Evolutionary conservation across 2,797 vertebrate genomes (phyloP).

Genomic region (Lagocephalus sceleratus): DNA sequence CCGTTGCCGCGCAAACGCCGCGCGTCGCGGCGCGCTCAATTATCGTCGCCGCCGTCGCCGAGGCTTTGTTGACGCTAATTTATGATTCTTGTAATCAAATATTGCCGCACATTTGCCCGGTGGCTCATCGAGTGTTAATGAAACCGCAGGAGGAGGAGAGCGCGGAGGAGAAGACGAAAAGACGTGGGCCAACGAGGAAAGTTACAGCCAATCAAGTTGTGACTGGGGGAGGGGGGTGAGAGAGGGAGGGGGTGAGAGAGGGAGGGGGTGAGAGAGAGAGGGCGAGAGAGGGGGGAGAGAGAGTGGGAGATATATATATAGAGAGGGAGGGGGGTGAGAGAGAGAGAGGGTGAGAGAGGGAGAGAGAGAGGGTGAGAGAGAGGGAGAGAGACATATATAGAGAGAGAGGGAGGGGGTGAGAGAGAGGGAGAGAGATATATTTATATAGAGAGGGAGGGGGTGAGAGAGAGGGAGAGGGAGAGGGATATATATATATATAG

Average conservation of each 20-base stretch:
- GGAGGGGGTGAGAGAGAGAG: slow-evolving; percentile 15
- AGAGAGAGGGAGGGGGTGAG: slow-evolving; percentile 17
- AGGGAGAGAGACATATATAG: too few species aligned
- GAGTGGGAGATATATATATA: too few species aligned
- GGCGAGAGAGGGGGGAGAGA: not conserved
- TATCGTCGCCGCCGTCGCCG: slow-evolving; percentile 64
- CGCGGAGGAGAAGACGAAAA: slow-evolving; percentile 35
- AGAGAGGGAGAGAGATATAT: slow-evolving; percentile 32
- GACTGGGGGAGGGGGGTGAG: slow-evolving; percentile 33
- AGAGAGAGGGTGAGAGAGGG: slow-evolving; percentile 31
- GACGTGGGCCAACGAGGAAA: slow-evolving; percentile 57
- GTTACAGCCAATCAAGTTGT: slow-evolving; percentile 80
- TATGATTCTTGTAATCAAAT: slow-evolving; percentile 81
- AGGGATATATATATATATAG: too few species aligned
- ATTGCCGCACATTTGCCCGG: slow-evolving; percentile 69
- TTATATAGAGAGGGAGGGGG: slow-evolving; percentile 22
- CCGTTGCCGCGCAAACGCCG: slow-evolving; percentile 40
- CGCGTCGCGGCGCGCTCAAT: slow-evolving; percentile 72
- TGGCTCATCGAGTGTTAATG: slow-evolving; percentile 77
- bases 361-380: slow-evolving; percentile 16
- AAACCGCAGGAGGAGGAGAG: slow-evolving; percentile 61
- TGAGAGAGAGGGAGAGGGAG: not conserved
- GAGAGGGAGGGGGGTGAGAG: not conserved
- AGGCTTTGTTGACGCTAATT: slow-evolving; percentile 79
- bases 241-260: slow-evolving; percentile 31